Conservation (phyloP, 1,140 invertebrate genomes). For the Orchestia grillus region DNA sequence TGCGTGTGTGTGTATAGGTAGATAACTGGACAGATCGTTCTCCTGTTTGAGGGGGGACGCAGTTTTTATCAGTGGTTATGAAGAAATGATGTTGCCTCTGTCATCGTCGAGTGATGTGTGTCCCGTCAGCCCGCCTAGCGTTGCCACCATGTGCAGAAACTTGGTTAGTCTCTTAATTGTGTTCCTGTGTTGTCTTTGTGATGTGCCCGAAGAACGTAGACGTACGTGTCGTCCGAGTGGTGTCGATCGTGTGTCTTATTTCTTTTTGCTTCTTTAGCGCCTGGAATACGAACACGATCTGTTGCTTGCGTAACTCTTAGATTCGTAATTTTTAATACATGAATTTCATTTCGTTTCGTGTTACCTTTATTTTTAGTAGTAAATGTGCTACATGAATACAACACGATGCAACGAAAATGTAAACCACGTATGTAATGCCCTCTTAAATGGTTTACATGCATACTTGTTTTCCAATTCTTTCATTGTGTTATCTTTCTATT, state of each 20-base stretch:
- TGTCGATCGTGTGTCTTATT: too few species aligned
- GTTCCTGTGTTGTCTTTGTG: not conserved
- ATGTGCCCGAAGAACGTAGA: not conserved
- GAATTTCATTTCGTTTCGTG: too few species aligned
- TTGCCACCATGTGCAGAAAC: slow-evolving; percentile 36
- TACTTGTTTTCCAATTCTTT: not conserved
- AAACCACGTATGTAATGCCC: not conserved
- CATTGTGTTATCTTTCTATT: not conserved
- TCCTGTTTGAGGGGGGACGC: not conserved
- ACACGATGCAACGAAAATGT: not conserved
- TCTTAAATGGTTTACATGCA: not conserved
- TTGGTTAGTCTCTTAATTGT: not conserved
- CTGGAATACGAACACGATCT: too few species aligned
- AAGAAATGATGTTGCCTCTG: slow-evolving; percentile 46
- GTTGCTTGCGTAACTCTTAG: too few species aligned
- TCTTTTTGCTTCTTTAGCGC: too few species aligned
- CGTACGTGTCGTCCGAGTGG: too few species aligned
- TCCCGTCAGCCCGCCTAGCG: not conserved
- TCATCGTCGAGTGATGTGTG: slow-evolving; percentile 27
- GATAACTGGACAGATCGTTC: not conserved
- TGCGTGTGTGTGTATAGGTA: not conserved
- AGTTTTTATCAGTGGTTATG: slow-evolving; percentile 23
- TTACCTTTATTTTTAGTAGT: too few species aligned
- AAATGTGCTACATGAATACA: too few species aligned
- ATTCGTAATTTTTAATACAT: too few species aligned